These are phyloP conservation scores for Drosophila pachea DNA, from an alignment of 1,140 invertebrate species.

Conservation along the genomic window DNA sequence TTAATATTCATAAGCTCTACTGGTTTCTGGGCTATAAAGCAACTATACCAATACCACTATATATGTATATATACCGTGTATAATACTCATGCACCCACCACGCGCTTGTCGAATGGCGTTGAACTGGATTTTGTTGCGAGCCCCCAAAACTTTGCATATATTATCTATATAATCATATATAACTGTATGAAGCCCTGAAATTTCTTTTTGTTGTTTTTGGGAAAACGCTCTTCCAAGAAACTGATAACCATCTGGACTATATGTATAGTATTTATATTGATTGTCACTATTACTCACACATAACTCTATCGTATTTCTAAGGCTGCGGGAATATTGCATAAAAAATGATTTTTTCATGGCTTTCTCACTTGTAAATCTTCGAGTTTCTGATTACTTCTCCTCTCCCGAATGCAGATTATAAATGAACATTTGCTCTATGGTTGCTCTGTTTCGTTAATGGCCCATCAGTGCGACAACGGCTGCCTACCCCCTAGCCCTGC, in stretches of 20 bases:
- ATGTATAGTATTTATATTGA: neutral
- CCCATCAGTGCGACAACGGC: slow-evolving; percentile 34
- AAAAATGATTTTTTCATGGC: too few relatives aligned
- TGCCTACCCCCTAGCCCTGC: neutral
- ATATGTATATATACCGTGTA: neutral
- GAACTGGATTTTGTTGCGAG: slow-evolving; percentile 62
- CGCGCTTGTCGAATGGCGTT: slow-evolving; percentile 42
- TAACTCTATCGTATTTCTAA: too few relatives aligned
- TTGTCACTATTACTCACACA: too few relatives aligned
- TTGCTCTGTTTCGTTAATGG: slow-evolving; percentile 26
- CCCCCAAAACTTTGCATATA: slow-evolving; percentile 46
- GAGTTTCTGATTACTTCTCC: neutral
- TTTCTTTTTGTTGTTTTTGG: too few relatives aligned
- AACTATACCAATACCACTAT: neutral
- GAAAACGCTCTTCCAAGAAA: too few relatives aligned
- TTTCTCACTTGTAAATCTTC: neutral
- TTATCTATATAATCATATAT: slow-evolving; percentile 9
- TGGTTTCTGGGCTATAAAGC: slow-evolving; percentile 25
- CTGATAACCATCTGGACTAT: too few relatives aligned
- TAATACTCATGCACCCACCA: slow-evolving; percentile 5
- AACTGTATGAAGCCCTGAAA: too few relatives aligned
- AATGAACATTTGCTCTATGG: slow-evolving; percentile 1
- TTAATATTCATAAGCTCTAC: slow-evolving; percentile 63
- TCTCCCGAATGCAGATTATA: slow-evolving; percentile 4
- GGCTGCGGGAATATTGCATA: too few relatives aligned